These are phyloP conservation scores for Adelphocoris suturalis DNA, from an alignment of 2,888 invertebrate genomes.

Conservation along the genomic window DNA sequence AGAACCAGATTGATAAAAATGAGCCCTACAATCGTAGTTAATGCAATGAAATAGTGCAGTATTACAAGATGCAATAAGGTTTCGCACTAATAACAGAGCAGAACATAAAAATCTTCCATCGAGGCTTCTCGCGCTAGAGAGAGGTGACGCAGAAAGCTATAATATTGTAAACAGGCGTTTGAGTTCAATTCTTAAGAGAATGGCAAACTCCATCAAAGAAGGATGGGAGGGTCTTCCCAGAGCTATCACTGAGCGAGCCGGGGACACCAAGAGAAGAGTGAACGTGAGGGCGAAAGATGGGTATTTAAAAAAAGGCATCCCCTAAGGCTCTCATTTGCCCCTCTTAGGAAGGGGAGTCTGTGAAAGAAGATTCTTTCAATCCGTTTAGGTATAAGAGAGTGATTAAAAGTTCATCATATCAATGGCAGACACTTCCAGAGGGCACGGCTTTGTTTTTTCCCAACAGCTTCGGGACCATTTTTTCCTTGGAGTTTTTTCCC, in stretches of 20 bases:
- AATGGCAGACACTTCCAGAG: constrained; percentile 74
- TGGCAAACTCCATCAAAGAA: not conserved
- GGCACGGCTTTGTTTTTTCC: constrained; percentile 73
- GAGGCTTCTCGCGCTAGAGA: not conserved
- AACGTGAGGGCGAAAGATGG: constrained; percentile 14
- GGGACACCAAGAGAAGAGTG: constrained; percentile 49
- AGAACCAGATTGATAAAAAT: no score
- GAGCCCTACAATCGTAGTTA: no score
- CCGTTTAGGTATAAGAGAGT: constrained; percentile 74
- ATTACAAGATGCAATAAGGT: no score
- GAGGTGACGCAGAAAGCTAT: not conserved
- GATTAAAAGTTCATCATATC: constrained; percentile 75
- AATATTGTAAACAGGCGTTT: constrained; percentile 18
- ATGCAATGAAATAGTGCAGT: no score
- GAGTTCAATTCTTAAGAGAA: not conserved
- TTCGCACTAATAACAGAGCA: no score
- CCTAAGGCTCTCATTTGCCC: constrained; percentile 70
- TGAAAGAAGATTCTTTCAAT: constrained; percentile 74
- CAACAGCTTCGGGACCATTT: constrained; percentile 58
- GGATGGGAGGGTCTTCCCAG: not conserved
- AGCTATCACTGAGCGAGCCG: constrained; percentile 27
- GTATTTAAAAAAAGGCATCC: constrained; percentile 69
- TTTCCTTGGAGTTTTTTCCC: not conserved
- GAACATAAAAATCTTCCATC: no score
- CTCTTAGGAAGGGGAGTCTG: constrained; percentile 27